These are phyloP conservation scores for Zaprionus tsacasi DNA, from an alignment of 1,140 invertebrate species.

Conservation along the genomic window DNA sequence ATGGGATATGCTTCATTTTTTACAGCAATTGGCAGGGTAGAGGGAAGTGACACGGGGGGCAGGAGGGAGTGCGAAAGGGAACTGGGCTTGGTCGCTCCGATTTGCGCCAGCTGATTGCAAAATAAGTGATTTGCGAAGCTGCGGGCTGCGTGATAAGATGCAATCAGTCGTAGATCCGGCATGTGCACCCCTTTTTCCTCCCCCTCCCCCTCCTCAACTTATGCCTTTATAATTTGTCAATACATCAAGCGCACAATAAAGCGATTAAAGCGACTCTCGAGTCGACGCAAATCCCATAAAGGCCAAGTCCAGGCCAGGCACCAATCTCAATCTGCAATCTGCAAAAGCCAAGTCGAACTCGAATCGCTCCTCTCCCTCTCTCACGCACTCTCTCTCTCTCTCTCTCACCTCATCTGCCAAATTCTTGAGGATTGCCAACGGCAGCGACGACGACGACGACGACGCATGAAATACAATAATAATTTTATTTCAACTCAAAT, in stretches of 20 bases:
- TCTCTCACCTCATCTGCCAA: conserved; percentile 14
- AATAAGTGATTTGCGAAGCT: conserved; percentile 69
- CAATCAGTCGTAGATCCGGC: conserved; percentile 38
- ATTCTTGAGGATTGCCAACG: conserved; percentile 34
- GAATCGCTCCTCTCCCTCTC: neutral
- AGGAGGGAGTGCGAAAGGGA: neutral
- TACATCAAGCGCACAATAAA: conserved; percentile 78
- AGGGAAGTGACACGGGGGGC: neutral
- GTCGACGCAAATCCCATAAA: conserved; percentile 31
- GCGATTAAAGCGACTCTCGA: conserved; percentile 57
- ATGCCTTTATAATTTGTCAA: conserved; percentile 80
- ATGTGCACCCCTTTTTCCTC: neutral
- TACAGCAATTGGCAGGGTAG: conserved; percentile 18
- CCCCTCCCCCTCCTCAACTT: conserved; percentile 10
- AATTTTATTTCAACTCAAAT: conserved; percentile 74
- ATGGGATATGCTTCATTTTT: conserved; percentile 31
- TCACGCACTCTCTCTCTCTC: neutral
- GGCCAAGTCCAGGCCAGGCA: conserved; percentile 14
- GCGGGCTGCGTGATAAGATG: conserved; percentile 55
- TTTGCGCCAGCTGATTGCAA: conserved; percentile 61
- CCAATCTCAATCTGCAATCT: conserved; percentile 1
- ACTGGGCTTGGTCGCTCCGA: conserved; percentile 31
- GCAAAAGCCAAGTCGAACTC: neutral
- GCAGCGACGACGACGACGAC: conserved; percentile 10
- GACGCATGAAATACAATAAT: conserved; percentile 70